These are phyloP conservation scores for Saccostrea cuccullata DNA, from an alignment of 1,140 invertebrate species.

Conservation along the genomic window DNA sequence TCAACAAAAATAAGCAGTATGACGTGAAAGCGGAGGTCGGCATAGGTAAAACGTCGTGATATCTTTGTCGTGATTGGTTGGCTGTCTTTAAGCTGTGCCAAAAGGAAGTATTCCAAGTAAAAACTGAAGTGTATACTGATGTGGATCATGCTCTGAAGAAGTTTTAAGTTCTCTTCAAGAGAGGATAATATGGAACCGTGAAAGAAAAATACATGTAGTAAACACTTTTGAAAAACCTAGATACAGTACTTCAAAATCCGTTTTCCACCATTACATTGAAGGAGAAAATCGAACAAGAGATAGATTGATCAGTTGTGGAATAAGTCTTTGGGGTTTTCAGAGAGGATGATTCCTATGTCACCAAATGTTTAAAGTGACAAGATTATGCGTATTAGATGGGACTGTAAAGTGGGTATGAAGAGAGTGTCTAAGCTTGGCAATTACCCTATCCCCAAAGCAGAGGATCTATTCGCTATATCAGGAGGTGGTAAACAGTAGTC, in stretches of 20 bases:
- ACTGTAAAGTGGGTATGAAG: slow-evolving; percentile 77
- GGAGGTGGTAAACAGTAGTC: slow-evolving; percentile 66
- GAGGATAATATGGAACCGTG: slow-evolving; percentile 15
- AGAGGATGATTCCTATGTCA: slow-evolving; percentile 78
- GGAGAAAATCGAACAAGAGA: slow-evolving; percentile 43
- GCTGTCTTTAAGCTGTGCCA: no score
- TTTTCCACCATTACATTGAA: slow-evolving; percentile 38
- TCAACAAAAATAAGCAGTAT: no score
- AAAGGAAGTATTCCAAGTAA: no score
- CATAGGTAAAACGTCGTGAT: no score
- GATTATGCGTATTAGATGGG: slow-evolving; percentile 70
- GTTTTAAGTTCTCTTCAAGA: slow-evolving; percentile 28
- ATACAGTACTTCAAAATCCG: slow-evolving; percentile 45
- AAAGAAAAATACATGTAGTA: slow-evolving; percentile 45
- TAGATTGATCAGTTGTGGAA: slow-evolving; percentile 37
- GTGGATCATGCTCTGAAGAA: neutral
- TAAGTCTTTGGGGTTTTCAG: slow-evolving; percentile 57
- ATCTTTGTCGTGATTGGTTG: no score
- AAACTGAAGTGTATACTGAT: no score
- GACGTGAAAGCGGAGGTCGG: no score
- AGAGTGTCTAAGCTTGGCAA: slow-evolving; percentile 69
- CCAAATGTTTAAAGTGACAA: slow-evolving; percentile 73
- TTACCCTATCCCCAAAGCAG: no score
- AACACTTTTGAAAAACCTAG: slow-evolving; percentile 37
- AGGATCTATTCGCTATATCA: slow-evolving; percentile 68